Evolutionary conservation across 2,888 invertebrate species (phyloP), one percentile per base, ranked within the genome.

Genomic region (Alentia gelatinosa): DNA sequence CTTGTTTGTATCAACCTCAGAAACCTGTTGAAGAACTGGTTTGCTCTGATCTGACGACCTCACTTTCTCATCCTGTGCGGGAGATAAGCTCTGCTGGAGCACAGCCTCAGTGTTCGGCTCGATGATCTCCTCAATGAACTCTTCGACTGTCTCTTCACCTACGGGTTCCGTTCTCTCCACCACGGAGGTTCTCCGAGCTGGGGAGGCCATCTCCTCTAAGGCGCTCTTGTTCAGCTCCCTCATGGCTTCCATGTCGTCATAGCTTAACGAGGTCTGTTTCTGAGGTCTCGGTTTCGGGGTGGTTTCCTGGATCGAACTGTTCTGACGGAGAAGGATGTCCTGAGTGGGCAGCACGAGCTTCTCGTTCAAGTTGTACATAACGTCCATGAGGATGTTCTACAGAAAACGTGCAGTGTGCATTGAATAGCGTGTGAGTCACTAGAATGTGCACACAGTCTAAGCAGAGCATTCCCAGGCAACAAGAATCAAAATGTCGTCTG

Each of bases 321-420:
- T 79, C 37, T 39, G 79, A 9, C 37, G 39, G 9, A 79, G 79
- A 1, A 79, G 39, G 4, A 33, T 39, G 19, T 5, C 26, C 35
- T 86, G 86, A 1, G 86, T 47, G 1, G 86, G 86, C 9, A 86
- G 35, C 3, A 47, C 50, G 0, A 86, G 42, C 50, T 86, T 86
- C 86, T 86, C 86, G 7, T n/a, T 47, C 42, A 86, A 30, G 47
- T 86, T 86, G 35, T 86, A 86, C 1, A 47, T 86, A 26, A 86
- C 26, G 33, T 86, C 86, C 86, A 86, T 86, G n/a, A 86, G 35
- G 42, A 30, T 50, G 15, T 30, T 23, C 86, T 86, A 86, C 30
- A 47, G 42, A 84, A 30, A 86, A 86, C 47, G 50, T 86, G 86
- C 42, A 86, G 40, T 1, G 79, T 79, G 63, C n/a, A 19, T 47